phyloP scores from a whole-genome alignment of 2,113 vertebrate genomes.

The Garra rufa region DNA sequence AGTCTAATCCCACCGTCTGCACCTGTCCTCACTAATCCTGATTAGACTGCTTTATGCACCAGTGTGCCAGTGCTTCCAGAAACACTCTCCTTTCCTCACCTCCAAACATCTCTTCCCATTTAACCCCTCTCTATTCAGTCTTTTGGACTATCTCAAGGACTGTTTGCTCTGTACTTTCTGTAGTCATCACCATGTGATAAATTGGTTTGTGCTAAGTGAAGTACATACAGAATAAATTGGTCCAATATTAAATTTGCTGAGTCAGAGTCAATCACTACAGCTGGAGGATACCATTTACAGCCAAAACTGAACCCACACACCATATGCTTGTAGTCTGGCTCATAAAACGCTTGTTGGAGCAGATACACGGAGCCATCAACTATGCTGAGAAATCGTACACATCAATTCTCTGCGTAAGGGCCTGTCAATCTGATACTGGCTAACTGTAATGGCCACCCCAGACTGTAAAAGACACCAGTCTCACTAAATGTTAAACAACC shows the following conservation, averaged over 20 bases:
- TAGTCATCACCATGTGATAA: neutral
- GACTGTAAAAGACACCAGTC: neutral
- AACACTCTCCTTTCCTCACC: conserved; percentile 1
- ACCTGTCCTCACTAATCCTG: conserved; percentile 56
- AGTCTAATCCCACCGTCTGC: conserved; percentile 52
- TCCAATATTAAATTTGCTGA: conserved; percentile 31
- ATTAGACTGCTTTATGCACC: conserved; percentile 54
- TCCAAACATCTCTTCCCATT: neutral
- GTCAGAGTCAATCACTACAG: conserved; percentile 45
- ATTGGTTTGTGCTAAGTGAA: neutral
- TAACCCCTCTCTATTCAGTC: neutral
- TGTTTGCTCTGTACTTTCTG: neutral
- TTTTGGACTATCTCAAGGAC: neutral
- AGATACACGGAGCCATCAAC: neutral
- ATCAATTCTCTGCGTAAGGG: neutral
- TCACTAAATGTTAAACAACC: neutral
- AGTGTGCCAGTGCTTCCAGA: conserved; percentile 42
- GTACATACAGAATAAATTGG: neutral
- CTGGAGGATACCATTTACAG: conserved; percentile 26
- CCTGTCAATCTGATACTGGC: neutral
- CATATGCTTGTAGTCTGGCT: conserved; percentile 28
- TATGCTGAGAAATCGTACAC: neutral
- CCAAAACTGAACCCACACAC: conserved; percentile 9
- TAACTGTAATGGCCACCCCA: neutral
- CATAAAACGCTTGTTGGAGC: conserved; percentile 1